Evolutionary conservation across 2,797 vertebrate species (phyloP), one percentile per base, ranked within the genome.

Genomic region (Aphelocoma californica): DNA sequence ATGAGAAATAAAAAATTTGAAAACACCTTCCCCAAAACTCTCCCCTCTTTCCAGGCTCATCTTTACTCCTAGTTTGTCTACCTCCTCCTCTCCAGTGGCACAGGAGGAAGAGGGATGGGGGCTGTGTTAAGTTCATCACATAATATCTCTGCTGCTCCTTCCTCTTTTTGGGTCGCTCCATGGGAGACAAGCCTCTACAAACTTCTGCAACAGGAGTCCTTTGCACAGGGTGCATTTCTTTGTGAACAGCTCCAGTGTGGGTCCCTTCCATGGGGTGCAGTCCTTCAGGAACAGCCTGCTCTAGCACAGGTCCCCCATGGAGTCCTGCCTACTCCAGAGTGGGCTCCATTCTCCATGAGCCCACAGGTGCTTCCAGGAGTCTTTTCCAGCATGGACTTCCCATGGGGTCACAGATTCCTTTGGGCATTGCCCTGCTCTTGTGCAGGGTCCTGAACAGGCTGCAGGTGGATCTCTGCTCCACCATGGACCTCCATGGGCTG

Each of bases 401-500:
- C 38, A 18, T 3, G 12, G 12, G 6, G 32, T 31, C 32, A 61
- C 42, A 82, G 47, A 12, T 20, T 53, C 20, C 31, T 69, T 23
- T 1, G 4, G 29, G 18, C 21, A 36, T 23, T 6, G 6, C 7
- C 8, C 16, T 88, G 31, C 50, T 42, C 38, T 2, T 2, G 3
- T 1, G 0, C 42, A 19, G 32, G 14, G 20, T 9, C 18, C 9
- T 50, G 12, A 2, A 4, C 0, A 7, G 24, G 10, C 53, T 66
- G 58, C 12, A 19, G 40, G 23, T 50, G 42, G 20, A 31, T 20
- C 25, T 61, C 28, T 72, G 34, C 24, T 26, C 17, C 31, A 0
- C 17, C 0, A 0, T 8, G 32, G 20, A 3, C 4, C 47, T 44
- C 32, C 58, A 9, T 0, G 15, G 29, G 36, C 47, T 66, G 54